Base-by-base conservation (phyloP, 2,888 invertebrate species). In the Drosophila buzzatii region DNA sequence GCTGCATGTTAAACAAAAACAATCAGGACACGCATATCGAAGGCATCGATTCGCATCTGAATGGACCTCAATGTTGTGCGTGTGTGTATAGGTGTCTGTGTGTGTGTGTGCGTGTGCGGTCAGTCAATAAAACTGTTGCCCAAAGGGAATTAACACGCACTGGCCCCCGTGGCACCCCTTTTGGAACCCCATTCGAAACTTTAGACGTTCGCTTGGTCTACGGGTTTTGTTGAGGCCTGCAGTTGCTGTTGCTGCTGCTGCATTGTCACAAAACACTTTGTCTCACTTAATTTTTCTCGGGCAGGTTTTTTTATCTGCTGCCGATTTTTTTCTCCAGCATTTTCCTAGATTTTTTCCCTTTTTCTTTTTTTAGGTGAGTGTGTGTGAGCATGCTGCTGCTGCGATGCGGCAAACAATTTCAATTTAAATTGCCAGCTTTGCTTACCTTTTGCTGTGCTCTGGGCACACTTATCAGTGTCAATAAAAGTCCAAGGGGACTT, bases 381-480 rank as follows among this genome's bases (percentile, higher is more conserved):
- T n/a, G 39, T 56, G 51, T 64, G 69, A 73, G n/a, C n/a, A 41
- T 81, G 66, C 78, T 85, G 76, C 79, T 81, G 79, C 79, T 81
- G 85, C 80, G 77, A 72, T 85, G 75, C 73, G 80, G 79, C 79
- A 85, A 83, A 86, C 88, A 88, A 88, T 88, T 86, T 88, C 85
- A 86, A 81, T 86, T 88, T 85, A 88, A 88, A 88, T 85, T 86
- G 88, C 85, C 83, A 88, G 81, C 81, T 83, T 85, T 83, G 83
- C 81, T 88, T 85, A 86, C 85, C 85, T 88, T 81, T 82, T 75
- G 73, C 82, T 79, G 63, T 75, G 76, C 81, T 77, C 77, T 81
- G 85, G 88, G 88, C 79, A 86, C 88, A 86, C 88, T 86, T 86
- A 86, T 86, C 85, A 86, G 85, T 86, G 85, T 88, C 88, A 85